Evolutionary conservation across 2,797 vertebrate genomes (phyloP).

Genomic region (Enteromius radiatus): DNA sequence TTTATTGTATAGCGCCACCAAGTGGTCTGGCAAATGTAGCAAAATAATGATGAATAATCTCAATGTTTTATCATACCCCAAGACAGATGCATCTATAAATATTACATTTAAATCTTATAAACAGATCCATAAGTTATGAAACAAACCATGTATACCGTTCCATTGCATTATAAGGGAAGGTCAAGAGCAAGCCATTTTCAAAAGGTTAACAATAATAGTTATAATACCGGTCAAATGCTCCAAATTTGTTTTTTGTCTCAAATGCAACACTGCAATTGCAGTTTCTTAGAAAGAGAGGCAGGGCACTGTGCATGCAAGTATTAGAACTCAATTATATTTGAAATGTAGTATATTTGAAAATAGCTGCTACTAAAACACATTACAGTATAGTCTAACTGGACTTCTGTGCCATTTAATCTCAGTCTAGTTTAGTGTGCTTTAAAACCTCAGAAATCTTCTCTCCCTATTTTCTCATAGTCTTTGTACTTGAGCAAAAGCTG

Average conservation of each 20-base stretch:
- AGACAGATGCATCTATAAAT: neutral
- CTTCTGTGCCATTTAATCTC: neutral
- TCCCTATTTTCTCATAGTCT: neutral
- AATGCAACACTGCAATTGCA: neutral
- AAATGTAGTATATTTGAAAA: slow-evolving; percentile 1
- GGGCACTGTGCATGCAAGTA: neutral
- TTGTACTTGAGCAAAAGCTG: neutral
- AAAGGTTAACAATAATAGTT: neutral
- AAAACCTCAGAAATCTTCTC: neutral
- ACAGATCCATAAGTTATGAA: neutral
- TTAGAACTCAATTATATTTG: neutral
- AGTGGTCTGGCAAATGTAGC: neutral
- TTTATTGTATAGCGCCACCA: slow-evolving; percentile 11
- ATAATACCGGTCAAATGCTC: neutral
- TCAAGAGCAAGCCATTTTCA: neutral
- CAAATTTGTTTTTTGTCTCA: neutral
- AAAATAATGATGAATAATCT: neutral
- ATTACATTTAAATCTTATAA: neutral
- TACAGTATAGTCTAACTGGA: neutral
- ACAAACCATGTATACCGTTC: neutral
- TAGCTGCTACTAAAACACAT: neutral
- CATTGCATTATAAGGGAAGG: neutral
- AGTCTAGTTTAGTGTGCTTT: slow-evolving; percentile 8
- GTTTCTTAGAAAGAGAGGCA: neutral
- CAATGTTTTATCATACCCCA: neutral